Percentiles rank a stretch among this genome's conserved stretches.
phyloP scores from a whole-genome alignment of 2,797 vertebrate genomes.

The Salmo trutta region DNA sequence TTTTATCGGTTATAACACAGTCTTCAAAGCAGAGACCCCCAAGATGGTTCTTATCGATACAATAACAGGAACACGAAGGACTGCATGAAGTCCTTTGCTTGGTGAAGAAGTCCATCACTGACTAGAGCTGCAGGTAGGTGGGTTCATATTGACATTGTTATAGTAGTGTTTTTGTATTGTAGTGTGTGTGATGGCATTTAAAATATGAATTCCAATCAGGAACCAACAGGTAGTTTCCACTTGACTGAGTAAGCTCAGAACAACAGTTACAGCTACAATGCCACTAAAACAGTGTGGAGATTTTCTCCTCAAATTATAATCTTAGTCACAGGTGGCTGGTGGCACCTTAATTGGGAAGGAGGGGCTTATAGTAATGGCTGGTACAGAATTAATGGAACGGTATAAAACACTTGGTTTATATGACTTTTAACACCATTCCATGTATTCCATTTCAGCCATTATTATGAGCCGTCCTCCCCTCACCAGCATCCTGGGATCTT shows the following conservation, averaged over 20 bases:
- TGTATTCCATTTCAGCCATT: too few species aligned
- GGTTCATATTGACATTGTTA: neutral
- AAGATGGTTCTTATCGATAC: neutral
- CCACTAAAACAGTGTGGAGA: constrained; percentile 29
- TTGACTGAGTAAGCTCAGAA: neutral
- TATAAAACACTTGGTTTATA: too few species aligned
- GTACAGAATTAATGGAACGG: too few species aligned
- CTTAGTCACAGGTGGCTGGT: neutral
- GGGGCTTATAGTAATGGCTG: too few species aligned
- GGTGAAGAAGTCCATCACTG: too few species aligned
- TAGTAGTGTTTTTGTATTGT: constrained; percentile 23
- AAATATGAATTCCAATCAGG: constrained; percentile 1
- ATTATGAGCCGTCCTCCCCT: too few species aligned
- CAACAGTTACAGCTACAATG: constrained; percentile 9
- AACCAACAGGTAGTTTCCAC: constrained; percentile 22
- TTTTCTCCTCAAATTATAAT: neutral
- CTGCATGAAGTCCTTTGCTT: too few species aligned
- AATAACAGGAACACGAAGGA: neutral
- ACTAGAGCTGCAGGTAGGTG: neutral
- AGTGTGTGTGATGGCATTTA: constrained; percentile 29
- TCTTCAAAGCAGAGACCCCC: neutral
- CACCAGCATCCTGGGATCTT: too few species aligned
- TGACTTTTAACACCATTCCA: too few species aligned
- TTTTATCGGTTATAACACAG: neutral
- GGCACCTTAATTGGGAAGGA: too few species aligned